phyloP scores from a whole-genome alignment of 1,140 invertebrate species.

The Harpegnathos saltator region DNA sequence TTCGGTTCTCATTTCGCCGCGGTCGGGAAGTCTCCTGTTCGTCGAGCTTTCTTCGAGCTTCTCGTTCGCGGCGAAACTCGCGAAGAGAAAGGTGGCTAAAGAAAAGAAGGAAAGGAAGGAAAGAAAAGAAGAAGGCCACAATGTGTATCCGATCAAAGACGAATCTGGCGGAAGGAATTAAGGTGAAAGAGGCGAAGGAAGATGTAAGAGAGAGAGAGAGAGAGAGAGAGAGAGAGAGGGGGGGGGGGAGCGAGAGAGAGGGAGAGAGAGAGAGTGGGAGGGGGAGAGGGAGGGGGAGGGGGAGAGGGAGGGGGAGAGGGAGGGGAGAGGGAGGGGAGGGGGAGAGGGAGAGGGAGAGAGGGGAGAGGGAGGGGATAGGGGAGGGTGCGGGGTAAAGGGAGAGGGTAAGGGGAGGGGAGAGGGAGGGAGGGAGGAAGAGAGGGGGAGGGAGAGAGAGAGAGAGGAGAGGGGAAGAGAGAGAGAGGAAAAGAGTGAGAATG shows the following conservation, averaged over 20 bases:
- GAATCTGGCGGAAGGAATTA: conserved; percentile 13
- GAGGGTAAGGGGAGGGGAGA: too few relatives aligned
- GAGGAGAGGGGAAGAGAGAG: neutral
- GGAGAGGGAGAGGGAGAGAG: conserved; percentile 8
- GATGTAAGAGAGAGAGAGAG: conserved; percentile 9
- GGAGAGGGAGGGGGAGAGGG: conserved; percentile 5
- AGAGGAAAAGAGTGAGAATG: conserved; percentile 16
- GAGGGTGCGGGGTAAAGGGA: conserved; percentile 6
- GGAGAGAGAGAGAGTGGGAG: conserved; percentile 14
- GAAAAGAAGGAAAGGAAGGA: neutral
- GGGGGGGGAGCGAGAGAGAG: conserved; percentile 8
- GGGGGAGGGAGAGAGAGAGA: conserved; percentile 11
- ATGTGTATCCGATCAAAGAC: conserved; percentile 31
- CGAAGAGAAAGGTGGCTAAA: neutral
- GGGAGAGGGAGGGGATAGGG: neutral
- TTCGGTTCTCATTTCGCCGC: conserved; percentile 51
- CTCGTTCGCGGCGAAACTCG: conserved; percentile 21
- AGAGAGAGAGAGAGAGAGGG: conserved; percentile 19
- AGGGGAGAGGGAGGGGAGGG: neutral
- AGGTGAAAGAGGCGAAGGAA: neutral
- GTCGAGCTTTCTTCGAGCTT: conserved; percentile 2
- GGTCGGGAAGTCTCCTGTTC: conserved; percentile 52
- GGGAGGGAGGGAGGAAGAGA: neutral
- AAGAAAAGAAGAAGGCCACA: neutral
- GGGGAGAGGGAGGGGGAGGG: neutral